Base-by-base conservation (phyloP, 2,888 invertebrate genomes). In the Lasioglossum vierecki region DNA sequence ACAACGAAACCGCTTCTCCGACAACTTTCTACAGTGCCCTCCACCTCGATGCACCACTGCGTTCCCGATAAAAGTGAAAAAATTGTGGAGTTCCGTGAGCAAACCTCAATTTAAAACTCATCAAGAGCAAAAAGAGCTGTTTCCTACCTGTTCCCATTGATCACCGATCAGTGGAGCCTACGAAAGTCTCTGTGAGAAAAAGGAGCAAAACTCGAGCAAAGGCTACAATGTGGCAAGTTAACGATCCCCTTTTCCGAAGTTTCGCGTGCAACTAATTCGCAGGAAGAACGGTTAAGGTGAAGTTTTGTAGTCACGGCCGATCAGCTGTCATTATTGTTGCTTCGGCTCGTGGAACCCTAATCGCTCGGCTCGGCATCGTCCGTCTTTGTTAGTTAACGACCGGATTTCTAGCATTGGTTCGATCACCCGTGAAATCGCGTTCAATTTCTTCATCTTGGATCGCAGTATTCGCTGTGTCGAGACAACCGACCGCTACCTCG, bases 281-380 rank as follows among this genome's bases (percentile, higher is more conserved):
- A 41, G 41, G 60, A 41, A 44, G 41, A 66, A 26, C 71, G 39
- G 18, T 66, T 63, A 49, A 35, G 15, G 13, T 22, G 44, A n/a
- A 76, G 49, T 30, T 75, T 63, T 72, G 41, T 49, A 49, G 70
- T 60, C 71, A 26, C 26, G 35, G 18, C 26, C 60, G 30, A 79
- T 84, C 74, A 60, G 70, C 30, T 11, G 60, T 46, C 57, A 75
- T 71, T 82, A 82, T 75, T 79, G 41, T 46, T 74, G 79, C 30
- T n/a, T 41, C 44, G n/a, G 79, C 46, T 74, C 79, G 75, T 63
- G 72, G 72, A 83, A 80, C 76, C 83, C 66, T 49, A 46, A 46
- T 80, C 57, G 35, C 26, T 39, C 26, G 44, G 60, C 6, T 63
- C 53, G 30, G 70, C 71, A 13, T 57, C 44, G 46, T 53, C 22